Base-by-base conservation (phyloP, 2,797 vertebrate species). In the Argyrosomus regius region DNA sequence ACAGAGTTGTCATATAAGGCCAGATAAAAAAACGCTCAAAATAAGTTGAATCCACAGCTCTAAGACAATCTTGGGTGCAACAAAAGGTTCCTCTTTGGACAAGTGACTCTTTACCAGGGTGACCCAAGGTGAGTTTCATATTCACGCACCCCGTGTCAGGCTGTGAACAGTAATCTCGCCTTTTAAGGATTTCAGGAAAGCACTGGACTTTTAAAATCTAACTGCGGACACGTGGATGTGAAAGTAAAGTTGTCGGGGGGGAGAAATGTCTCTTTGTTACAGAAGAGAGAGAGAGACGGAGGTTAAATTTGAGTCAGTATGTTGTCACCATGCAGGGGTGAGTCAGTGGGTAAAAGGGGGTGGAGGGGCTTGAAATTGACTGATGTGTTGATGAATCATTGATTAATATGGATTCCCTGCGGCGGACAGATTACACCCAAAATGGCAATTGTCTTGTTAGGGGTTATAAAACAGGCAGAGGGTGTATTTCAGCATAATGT, bases 301-400 rank as follows among this genome's bases (percentile, higher is more conserved):
- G 67, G 64, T 57, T 72, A 45, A 49, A 49, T 73, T 87, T 78
- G 80, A 91, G 72, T 86, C 86, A 88, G 46, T 43, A 4, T 86
- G 87, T 67, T 68, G 87, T 91, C 89, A 91, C 60, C 64, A 12
- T 43, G 45, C 57, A 61, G 74, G 68, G n/a, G 31, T 85, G 89
- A 91, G 84, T 92, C 86, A 79, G 63, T 65, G 66, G 48, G 60
- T 39, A 39, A 39, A 22, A 41, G 3, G 45, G 24, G 39, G 35
- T 28, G 28, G 28, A 28, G 28, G 57, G 24, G 53, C 20, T 59
- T 58, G 24, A 56, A 62, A 70, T 70, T 71, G 54, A 79, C 68
- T 48, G 80, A 85, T 77, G 52, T 69, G 75, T 65, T 78, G 76
- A 89, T 90, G 87, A 90, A 69, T 92, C 86, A 90, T 84, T 89